phyloP scores from a whole-genome alignment of 2,888 invertebrate genomes.

The Yponomeuta sedellus region DNA sequence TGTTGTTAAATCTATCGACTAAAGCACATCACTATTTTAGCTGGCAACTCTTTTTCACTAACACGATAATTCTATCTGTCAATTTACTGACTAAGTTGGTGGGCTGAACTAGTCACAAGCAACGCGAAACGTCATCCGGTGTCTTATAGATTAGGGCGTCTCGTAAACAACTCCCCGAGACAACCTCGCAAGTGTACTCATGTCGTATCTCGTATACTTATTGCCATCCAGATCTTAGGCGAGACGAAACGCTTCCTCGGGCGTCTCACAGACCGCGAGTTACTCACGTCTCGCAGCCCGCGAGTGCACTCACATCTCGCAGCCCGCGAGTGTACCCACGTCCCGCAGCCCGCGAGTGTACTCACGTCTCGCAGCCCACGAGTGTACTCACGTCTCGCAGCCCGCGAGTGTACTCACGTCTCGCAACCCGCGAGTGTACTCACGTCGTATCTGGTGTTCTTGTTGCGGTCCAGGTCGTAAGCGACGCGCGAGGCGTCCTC shows the following conservation, averaged over 20 bases:
- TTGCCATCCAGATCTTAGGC: constrained; percentile 90
- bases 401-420: too few species aligned
- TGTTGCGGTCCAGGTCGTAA: constrained; percentile 86
- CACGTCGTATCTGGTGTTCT: constrained; percentile 88
- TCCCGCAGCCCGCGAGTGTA: constrained; percentile 79
- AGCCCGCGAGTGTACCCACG: constrained; percentile 71
- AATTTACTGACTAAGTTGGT: too few species aligned
- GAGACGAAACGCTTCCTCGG: constrained; percentile 97
- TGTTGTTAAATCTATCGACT: too few species aligned
- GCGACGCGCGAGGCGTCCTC: constrained; percentile 98
- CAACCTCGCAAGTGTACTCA: too few species aligned
- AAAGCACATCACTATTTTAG: too few species aligned
- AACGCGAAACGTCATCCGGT: too few species aligned
- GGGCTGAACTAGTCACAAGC: too few species aligned
- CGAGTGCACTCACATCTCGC: constrained; percentile 81
- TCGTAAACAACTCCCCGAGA: too few species aligned
- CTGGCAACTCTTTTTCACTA: too few species aligned
- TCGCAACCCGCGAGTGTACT: constrained; percentile 72
- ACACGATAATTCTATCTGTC: too few species aligned
- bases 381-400: constrained; percentile 80
- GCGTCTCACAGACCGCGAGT: constrained; percentile 94
- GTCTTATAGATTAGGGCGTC: too few species aligned
- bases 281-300: too few species aligned
- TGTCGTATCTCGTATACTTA: constrained; percentile 86
- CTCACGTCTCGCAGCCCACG: constrained; percentile 85